Evolutionary conservation across 2,797 vertebrate genomes (phyloP), one percentile per base, ranked within the genome.

Genomic region (Hyperoplus lanceolatus): DNA sequence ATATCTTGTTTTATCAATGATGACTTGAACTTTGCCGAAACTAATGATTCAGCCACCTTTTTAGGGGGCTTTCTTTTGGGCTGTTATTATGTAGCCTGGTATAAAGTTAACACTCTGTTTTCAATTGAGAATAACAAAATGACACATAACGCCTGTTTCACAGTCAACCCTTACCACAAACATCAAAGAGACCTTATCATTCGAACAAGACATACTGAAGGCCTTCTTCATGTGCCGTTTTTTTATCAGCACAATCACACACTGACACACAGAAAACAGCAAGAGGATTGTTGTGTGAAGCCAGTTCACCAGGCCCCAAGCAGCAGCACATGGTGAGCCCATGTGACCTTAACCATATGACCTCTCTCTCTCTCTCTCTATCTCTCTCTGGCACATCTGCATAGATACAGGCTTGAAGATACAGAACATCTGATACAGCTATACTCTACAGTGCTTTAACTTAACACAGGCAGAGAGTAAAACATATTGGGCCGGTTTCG

Each of bases 281-380:
- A 58, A 88, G 68, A 79, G 69, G 83, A 85, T 82, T 93, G 87
- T 89, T 86, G 77, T 86, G 66, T 84, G 75, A 87, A 70, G 70
- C 80, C 75, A 77, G 79, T 86, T 79, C 77, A 75, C 62, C 77
- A 72, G 81, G 80, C 89, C 90, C 79, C 78, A 46, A 89, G 85
- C 87, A 84, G 91, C 89, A 91, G 95, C 95, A 96, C 95, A 95
- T 95, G 95, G 93, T 94, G 91, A 86, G 87, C 89, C 94, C 96
- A 96, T 93, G 96, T 97, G 97, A 97, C 93, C 90, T 84, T 90
- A 87, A 93, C 95, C 96, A 95, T 96, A 95, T 97, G 96, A 97
- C 93, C 79, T 86, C 82, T 42, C 58, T 68, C 70, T 53, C 39
- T 76, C 67, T 80, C 61, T 75, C 14, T 62, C 59, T n/a, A 16